phyloP scores from a whole-genome alignment of 1,140 invertebrate species.

The Batillaria attramentaria region DNA sequence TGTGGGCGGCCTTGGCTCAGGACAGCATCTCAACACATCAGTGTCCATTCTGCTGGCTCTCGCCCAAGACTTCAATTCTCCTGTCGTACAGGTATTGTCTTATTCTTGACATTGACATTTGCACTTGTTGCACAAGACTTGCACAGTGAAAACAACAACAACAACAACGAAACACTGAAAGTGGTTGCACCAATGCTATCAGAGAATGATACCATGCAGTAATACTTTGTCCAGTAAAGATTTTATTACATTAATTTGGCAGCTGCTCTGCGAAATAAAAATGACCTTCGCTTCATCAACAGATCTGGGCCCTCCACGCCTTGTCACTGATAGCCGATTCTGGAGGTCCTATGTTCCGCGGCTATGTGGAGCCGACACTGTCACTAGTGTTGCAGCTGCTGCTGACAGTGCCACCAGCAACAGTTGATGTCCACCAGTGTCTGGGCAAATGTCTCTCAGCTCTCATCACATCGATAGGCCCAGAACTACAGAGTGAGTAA shows the following conservation, averaged over 20 bases:
- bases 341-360: conserved; percentile 97
- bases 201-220: no score
- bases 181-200: no score
- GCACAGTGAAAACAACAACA: no score
- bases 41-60: conserved; percentile 94
- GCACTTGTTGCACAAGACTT: no score
- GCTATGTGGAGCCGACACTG: conserved; percentile 95
- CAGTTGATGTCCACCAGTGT: conserved; percentile 94
- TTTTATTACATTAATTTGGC: no score
- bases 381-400: conserved; percentile 91
- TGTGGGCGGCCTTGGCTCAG: conserved; percentile 90
- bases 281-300: no score
- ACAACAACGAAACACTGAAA: no score
- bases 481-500: conserved; percentile 90
- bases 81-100: conserved; percentile 85
- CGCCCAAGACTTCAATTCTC: conserved; percentile 92
- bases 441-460: conserved; percentile 95
- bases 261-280: no score
- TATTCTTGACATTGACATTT: not conserved
- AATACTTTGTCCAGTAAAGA: no score
- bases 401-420: conserved; percentile 88
- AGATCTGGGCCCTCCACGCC: conserved; percentile 97
- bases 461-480: conserved; percentile 97
- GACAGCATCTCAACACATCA: conserved; percentile 92
- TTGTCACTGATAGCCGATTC: conserved; percentile 96